These are phyloP conservation scores for Drosophila longiperda DNA, from an alignment of 2,888 invertebrate genomes.

Conservation along the genomic window DNA sequence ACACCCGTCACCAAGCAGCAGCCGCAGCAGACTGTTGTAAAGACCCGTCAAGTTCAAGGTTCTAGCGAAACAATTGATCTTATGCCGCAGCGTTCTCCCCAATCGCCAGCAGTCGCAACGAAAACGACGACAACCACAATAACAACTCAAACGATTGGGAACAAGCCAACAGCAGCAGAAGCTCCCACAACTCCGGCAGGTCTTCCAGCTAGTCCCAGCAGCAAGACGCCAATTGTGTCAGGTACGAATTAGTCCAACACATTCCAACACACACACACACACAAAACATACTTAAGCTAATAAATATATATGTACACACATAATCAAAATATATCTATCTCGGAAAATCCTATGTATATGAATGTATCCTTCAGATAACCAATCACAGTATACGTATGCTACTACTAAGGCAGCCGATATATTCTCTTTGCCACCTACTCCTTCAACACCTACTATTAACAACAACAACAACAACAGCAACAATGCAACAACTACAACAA, in stretches of 20 bases:
- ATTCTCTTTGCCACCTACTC: conserved; percentile 80
- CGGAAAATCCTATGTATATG: conserved; percentile 77
- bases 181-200: conserved; percentile 25
- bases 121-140: conserved; percentile 65
- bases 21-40: conserved; percentile 57
- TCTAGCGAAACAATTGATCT: conserved; percentile 77
- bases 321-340: conserved; percentile 43
- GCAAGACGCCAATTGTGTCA: conserved; percentile 74
- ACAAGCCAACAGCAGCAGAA: conserved; percentile 23
- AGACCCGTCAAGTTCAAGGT: conserved; percentile 67
- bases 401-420: conserved; percentile 80
- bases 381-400: conserved; percentile 81
- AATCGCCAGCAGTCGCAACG: conserved; percentile 51
- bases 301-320: conserved; percentile 13
- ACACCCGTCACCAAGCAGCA: conserved; percentile 67
- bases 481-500: conserved; percentile 38
- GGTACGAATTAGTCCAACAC: conserved; percentile 81
- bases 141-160: conserved; percentile 35
- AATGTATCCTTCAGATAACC: conserved; percentile 84
- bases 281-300: conserved; percentile 16
- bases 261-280: conserved; percentile 21
- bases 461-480: conserved; percentile 68
- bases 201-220: conserved; percentile 32
- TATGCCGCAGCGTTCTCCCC: conserved; percentile 69
- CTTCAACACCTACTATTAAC: conserved; percentile 71